Evolutionary conservation across 2,888 invertebrate species (phyloP), one percentile per base, ranked within the genome.

Genomic region (Melitaea athalia): DNA sequence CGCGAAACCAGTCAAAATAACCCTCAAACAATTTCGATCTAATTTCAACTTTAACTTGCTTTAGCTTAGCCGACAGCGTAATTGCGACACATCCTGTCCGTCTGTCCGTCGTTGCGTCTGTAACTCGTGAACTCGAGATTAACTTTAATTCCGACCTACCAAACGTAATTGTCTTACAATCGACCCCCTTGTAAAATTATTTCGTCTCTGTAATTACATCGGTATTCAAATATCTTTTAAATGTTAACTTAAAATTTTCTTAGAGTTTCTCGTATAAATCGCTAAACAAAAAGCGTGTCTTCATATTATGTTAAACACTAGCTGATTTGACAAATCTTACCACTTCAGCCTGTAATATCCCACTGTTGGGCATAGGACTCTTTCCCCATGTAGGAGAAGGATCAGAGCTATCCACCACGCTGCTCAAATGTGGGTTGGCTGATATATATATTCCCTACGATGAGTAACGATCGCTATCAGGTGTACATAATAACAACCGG

Each of bases 31-130:
- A 70, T 72, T 69, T 68, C 75, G 70, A 74, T 82, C 83, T 83
- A 83, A 82, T 78, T 81, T 81, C 74, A 77, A 75, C 69, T 79
- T 79, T 80, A 76, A 82, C 86, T 88, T 87, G 81, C 82, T 74
- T 69, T 78, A 76, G 79, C 74, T 81, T 76, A 79, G 77, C 75
- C 69, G 90, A 90, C 90, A 89, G 84, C 72, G 83, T 89, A 89
- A 90, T 90, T 89, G 85, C 85, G 77, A 77, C 72, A 80, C 81
- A 87, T 89, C 88, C 89, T 85, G 88, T 77, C 81, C 61, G 85
- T 79, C 81, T 57, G 57, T 57, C 57, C 71, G 86, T 82, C 81
- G 72, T 74, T 77, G 71, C 73, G 81, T 81, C 74, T 77, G 83
- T 83, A 69, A 72, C 73, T 73, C 75, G 70, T 72, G 80, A 78